Evolutionary conservation across 2,888 invertebrate species (phyloP).

Genomic region (Rhingia campestris): DNA sequence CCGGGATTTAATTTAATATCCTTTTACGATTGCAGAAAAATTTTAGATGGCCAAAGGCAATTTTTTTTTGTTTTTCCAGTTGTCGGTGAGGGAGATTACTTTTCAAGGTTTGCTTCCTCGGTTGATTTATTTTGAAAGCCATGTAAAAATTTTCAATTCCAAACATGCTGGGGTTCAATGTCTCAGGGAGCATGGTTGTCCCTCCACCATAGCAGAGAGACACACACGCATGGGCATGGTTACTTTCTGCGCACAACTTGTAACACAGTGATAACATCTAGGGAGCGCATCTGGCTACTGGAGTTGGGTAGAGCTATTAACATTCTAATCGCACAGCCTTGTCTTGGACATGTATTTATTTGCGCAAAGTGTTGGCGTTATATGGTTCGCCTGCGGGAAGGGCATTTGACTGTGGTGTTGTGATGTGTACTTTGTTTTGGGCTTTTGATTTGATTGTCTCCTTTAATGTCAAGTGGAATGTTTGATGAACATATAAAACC

Average conservation of each 20-base stretch:
- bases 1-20: conserved; percentile 61
- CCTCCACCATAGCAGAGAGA: conserved; percentile 8
- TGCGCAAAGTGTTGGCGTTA: conserved; percentile 43
- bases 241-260: conserved; percentile 29
- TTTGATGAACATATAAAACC: conserved; percentile 22
- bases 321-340: conserved; percentile 40
- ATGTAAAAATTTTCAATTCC: conserved; percentile 37
- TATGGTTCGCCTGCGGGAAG: conserved; percentile 18
- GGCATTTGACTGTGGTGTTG: conserved; percentile 4
- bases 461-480: conserved; percentile 43
- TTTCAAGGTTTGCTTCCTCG: conserved; percentile 30
- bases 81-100: background rate
- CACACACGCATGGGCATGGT: conserved; percentile 21
- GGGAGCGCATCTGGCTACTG: conserved; percentile 49
- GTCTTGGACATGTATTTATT: conserved; percentile 45
- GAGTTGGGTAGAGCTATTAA: conserved; percentile 19
- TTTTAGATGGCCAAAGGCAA: background rate
- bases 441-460: conserved; percentile 48
- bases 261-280: conserved; percentile 54
- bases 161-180: conserved; percentile 42
- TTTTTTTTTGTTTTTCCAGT: background rate
- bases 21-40: conserved; percentile 49
- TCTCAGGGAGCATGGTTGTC: conserved; percentile 9
- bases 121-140: conserved; percentile 22
- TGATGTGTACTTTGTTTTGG: conserved; percentile 32